Conservation (phyloP, 2,888 invertebrate genomes). For the Meta bourneti region DNA sequence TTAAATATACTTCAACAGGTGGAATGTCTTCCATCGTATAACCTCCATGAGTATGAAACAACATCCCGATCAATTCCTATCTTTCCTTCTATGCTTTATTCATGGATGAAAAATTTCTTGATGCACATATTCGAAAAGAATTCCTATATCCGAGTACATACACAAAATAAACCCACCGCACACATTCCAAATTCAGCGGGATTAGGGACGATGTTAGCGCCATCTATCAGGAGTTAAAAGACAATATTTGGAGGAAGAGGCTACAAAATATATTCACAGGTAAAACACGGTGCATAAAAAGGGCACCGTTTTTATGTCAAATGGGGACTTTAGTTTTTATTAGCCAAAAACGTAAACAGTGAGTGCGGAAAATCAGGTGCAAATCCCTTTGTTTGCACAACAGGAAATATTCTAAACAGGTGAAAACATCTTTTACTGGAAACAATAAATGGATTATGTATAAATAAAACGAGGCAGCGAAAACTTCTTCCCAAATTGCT, state of each 20-base stretch:
- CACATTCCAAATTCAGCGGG: no score
- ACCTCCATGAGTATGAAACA: no score
- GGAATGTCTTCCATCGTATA: no score
- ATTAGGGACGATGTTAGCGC: background rate
- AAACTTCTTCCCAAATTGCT: background rate
- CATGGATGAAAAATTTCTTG: no score
- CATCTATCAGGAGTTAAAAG: background rate
- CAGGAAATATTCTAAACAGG: background rate
- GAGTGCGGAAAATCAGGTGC: background rate
- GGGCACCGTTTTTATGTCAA: background rate
- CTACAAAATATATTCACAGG: background rate
- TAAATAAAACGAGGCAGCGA: background rate
- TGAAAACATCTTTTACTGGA: background rate
- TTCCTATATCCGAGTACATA: no score
- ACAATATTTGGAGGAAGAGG: background rate
- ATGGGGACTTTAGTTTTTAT: background rate
- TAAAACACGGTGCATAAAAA: background rate
- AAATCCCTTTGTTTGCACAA: background rate
- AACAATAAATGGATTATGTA: background rate
- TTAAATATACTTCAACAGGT: no score
- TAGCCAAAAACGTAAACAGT: background rate
- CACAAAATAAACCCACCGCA: no score
- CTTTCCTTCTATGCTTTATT: no score
- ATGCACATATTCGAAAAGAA: no score
- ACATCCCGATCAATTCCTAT: no score